Evolutionary conservation across 1,140 invertebrate species (phyloP).

Genomic region (Chrysomallon squamiferum): DNA sequence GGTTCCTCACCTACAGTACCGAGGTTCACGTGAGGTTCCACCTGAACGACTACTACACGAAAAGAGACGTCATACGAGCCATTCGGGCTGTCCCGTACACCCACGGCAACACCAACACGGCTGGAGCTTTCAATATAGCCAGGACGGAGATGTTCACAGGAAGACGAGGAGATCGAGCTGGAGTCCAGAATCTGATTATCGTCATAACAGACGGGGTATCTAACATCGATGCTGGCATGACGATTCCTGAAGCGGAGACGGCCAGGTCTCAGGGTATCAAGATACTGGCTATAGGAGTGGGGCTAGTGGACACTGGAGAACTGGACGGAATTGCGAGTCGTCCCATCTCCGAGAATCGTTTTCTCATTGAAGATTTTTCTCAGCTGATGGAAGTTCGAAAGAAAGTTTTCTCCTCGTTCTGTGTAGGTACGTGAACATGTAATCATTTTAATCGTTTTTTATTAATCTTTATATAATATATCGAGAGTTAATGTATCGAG

Average conservation of each 20-base stretch:
- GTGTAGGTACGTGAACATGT: no score
- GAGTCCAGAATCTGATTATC: conserved; percentile 41
- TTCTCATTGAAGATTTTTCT: conserved; percentile 38
- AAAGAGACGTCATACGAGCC: conserved; percentile 31
- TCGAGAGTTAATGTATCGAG: no score
- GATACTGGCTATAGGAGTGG: conserved; percentile 49
- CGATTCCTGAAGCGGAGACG: conserved; percentile 39
- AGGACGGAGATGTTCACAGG: conserved; percentile 31
- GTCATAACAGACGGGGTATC: conserved; percentile 50
- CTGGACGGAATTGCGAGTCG: conserved; percentile 34
- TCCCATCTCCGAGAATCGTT: conserved; percentile 32
- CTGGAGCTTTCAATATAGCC: conserved; percentile 36
- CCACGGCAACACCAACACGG: conserved; percentile 46
- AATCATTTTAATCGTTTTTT: no score
- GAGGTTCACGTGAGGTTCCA: conserved; percentile 31
- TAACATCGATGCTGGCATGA: conserved; percentile 41
- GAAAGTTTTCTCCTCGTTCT: conserved; percentile 21
- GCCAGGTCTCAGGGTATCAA: conserved; percentile 30
- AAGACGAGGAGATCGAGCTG: conserved; percentile 39
- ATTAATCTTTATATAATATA: no score
- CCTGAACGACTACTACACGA: conserved; percentile 32
- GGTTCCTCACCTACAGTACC: conserved; percentile 40
- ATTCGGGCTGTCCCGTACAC: conserved; percentile 38
- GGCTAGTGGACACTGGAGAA: conserved; percentile 38
- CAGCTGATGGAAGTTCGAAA: conserved; percentile 22